A percentile compares a stretch with the other conserved stretches of the same genome.
These are phyloP conservation scores for Sturmia bella DNA, from an alignment of 2,888 invertebrate species.

Conservation along the genomic window DNA sequence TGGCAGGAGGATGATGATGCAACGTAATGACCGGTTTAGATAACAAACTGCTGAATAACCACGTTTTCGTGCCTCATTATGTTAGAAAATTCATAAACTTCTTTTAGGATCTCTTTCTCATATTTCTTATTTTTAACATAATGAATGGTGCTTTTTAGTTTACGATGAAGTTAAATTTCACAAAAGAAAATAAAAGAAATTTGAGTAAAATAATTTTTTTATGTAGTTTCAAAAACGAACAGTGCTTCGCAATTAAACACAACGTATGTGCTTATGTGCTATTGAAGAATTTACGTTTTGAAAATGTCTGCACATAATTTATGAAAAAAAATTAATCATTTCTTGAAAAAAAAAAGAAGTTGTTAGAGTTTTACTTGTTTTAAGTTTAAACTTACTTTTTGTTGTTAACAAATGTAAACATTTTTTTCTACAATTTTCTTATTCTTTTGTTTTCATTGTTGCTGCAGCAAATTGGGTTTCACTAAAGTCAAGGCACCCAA, in stretches of 20 bases:
- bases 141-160: constrained; percentile 45
- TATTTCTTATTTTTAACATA: constrained; percentile 11
- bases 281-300: constrained; percentile 10
- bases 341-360: not conserved
- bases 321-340: constrained; percentile 50
- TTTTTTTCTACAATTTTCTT: constrained; percentile 38
- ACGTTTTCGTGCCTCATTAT: constrained; percentile 65
- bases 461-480: constrained; percentile 86
- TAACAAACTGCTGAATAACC: constrained; percentile 42
- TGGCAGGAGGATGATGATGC: constrained; percentile 32
- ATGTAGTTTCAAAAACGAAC: constrained; percentile 12
- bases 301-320: constrained; percentile 54
- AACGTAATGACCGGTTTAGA: constrained; percentile 31
- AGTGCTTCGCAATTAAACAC: constrained; percentile 44
- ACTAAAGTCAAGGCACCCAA: constrained; percentile 88
- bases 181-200: not conserved
- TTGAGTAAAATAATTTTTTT: not conserved
- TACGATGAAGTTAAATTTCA: constrained; percentile 16
- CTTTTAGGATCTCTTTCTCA: constrained; percentile 17
- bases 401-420: constrained; percentile 12
- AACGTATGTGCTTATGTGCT: too few species aligned
- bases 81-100: constrained; percentile 47
- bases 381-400: constrained; percentile 9
- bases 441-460: constrained; percentile 35
- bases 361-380: not conserved